These are phyloP conservation scores for Meghimatium bilineatum DNA, from an alignment of 2,888 invertebrate genomes.

Conservation along the genomic window DNA sequence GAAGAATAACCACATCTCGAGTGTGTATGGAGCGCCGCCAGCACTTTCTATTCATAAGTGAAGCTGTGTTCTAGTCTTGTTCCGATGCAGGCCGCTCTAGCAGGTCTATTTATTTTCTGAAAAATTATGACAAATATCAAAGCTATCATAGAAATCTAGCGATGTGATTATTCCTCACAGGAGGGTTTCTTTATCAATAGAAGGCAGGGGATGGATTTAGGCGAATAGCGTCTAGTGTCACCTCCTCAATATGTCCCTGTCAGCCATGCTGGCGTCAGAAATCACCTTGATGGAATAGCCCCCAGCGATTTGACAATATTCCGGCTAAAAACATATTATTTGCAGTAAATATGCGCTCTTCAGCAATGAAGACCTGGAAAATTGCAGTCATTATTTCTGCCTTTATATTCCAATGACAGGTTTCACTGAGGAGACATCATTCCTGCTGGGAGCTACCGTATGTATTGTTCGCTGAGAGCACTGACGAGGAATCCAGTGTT, in stretches of 20 bases:
- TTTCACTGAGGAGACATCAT: slow-evolving; percentile 27
- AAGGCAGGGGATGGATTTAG: slow-evolving; percentile 35
- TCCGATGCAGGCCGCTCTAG: background rate
- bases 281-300: slow-evolving; percentile 19
- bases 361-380: slow-evolving; percentile 38
- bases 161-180: slow-evolving; percentile 22
- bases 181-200: slow-evolving; percentile 17
- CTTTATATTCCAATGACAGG: slow-evolving; percentile 50
- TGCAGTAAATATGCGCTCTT: slow-evolving; percentile 47
- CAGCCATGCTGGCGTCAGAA: slow-evolving; percentile 37
- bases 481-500: background rate
- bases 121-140: slow-evolving; percentile 26
- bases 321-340: slow-evolving; percentile 54
- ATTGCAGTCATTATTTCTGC: slow-evolving; percentile 54
- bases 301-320: slow-evolving; percentile 47
- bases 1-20: slow-evolving; percentile 23
- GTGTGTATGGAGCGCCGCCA: slow-evolving; percentile 14
- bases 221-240: background rate
- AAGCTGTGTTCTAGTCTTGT: background rate
- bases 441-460: slow-evolving; percentile 31
- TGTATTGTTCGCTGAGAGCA: background rate
- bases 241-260: slow-evolving; percentile 23
- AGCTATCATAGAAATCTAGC: slow-evolving; percentile 22
- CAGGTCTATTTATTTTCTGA: slow-evolving; percentile 27
- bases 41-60: background rate